phyloP scores from a whole-genome alignment of 2,888 invertebrate genomes.

The Apoderus coryli region DNA sequence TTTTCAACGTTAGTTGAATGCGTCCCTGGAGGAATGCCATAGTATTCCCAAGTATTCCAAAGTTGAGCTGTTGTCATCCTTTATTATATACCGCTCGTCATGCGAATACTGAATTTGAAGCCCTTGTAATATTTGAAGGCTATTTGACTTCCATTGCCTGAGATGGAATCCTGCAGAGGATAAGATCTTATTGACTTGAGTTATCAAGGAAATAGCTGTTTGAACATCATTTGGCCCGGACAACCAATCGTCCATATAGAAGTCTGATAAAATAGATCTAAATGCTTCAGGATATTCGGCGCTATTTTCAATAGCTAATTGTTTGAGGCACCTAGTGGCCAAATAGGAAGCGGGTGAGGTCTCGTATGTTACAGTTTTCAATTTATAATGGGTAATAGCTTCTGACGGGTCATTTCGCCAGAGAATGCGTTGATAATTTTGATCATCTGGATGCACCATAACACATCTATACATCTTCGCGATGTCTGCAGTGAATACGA shows the following conservation, averaged over 20 bases:
- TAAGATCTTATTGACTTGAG: neutral
- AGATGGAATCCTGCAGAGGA: neutral
- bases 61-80: neutral
- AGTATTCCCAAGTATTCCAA: too few relatives aligned
- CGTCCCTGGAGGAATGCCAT: too few relatives aligned
- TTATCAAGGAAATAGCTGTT: neutral
- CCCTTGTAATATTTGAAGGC: neutral
- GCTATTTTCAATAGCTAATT: slow-evolving; percentile 1
- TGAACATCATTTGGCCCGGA: neutral
- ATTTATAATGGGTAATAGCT: neutral
- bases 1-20: too few relatives aligned
- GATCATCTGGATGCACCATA: neutral
- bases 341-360: slow-evolving; percentile 1
- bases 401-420: slow-evolving; percentile 1
- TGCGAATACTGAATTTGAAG: neutral
- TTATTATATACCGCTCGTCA: slow-evolving; percentile 1
- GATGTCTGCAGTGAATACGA: neutral
- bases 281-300: neutral
- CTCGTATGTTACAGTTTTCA: neutral
- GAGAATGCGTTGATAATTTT: neutral
- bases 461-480: neutral
- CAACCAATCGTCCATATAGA: slow-evolving; percentile 1
- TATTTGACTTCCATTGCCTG: slow-evolving; percentile 1
- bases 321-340: neutral
- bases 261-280: neutral